Evolutionary conservation across 2,113 vertebrate species (phyloP).

Genomic region (Pachycephala philippinensis): DNA sequence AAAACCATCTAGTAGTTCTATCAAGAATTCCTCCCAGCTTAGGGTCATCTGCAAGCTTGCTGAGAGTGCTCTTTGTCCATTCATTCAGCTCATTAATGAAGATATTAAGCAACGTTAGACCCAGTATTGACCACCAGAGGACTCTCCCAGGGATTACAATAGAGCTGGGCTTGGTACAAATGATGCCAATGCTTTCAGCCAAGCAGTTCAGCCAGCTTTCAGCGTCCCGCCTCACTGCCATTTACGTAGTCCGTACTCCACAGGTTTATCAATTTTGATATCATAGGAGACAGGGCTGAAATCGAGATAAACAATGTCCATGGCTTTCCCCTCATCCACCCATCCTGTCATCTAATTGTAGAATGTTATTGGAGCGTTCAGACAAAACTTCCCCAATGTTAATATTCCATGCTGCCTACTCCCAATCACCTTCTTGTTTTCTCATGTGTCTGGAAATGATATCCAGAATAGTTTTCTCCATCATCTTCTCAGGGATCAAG

Average conservation of each 20-base stretch:
- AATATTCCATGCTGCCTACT: background rate
- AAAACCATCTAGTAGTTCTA: background rate
- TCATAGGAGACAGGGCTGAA: background rate
- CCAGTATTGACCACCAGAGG: background rate
- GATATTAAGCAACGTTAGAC: background rate
- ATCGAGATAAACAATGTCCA: background rate
- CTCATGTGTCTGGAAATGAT: background rate
- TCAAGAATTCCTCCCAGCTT: background rate
- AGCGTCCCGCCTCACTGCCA: background rate
- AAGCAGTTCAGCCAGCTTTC: background rate
- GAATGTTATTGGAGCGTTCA: background rate
- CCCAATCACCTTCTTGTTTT: background rate
- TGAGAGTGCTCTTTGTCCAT: background rate
- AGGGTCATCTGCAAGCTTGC: background rate
- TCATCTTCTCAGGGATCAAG: background rate
- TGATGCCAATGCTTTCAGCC: background rate
- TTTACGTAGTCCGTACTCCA: background rate
- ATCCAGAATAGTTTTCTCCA: background rate
- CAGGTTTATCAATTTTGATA: background rate
- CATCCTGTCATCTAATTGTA: background rate
- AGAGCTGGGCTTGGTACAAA: background rate
- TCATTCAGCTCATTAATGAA: background rate
- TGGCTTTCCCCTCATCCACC: background rate
- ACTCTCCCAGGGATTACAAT: accelerated
- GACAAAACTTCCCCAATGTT: background rate